Evolutionary conservation across 2,888 invertebrate species (phyloP).

Genomic region (Hemaris fuciformis): DNA sequence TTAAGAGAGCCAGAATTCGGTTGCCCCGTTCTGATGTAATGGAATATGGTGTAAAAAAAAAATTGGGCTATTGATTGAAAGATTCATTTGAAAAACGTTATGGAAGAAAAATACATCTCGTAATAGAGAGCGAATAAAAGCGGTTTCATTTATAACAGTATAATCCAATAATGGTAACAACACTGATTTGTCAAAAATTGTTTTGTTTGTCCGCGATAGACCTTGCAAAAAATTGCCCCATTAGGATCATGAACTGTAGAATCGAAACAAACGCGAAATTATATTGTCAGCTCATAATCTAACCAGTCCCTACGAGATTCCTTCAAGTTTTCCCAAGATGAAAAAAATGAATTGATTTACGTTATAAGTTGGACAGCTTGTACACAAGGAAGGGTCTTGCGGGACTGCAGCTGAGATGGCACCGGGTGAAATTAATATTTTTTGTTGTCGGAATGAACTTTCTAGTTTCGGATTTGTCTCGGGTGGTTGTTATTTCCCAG

Average conservation of each 20-base stretch:
- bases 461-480: conserved; percentile 1
- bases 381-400: conserved; percentile 41
- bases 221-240: no score
- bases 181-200: no score
- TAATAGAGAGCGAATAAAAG: no score
- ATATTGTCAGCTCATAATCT: neutral
- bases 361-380: conserved; percentile 47
- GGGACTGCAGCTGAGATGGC: conserved; percentile 25
- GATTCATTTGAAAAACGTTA: no score
- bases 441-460: neutral
- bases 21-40: no score
- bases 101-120: no score
- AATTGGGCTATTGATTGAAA: no score
- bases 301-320: neutral
- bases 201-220: no score
- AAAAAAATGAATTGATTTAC: conserved; percentile 49
- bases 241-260: neutral
- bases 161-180: no score
- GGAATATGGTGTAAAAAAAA: no score
- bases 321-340: neutral
- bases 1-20: neutral
- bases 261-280: neutral
- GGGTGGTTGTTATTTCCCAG: neutral
- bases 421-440: conserved; percentile 12
- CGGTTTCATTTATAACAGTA: no score